phyloP scores from a whole-genome alignment of 2,113 vertebrate genomes.

The Anolis carolinensis region DNA sequence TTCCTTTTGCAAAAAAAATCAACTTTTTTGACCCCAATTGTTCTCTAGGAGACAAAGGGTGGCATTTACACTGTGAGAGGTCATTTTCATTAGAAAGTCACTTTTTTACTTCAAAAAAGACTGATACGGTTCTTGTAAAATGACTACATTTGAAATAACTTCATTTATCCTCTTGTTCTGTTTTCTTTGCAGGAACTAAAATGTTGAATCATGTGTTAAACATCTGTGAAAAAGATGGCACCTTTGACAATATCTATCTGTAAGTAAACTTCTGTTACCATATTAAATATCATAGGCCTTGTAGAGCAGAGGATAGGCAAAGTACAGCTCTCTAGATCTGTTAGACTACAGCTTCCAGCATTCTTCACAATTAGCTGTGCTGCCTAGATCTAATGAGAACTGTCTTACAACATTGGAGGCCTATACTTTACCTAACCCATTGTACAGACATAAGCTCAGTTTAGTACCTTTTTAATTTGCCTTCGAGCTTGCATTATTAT shows the following conservation, averaged over 20 bases:
- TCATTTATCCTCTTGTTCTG: constrained; percentile 47
- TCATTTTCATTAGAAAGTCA: too few species aligned
- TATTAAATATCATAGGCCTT: background rate
- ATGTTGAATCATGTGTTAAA: constrained; percentile 99
- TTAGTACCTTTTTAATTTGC: background rate
- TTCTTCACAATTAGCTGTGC: too few species aligned
- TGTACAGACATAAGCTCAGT: background rate
- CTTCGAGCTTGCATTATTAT: background rate
- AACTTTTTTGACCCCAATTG: too few species aligned
- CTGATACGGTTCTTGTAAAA: background rate
- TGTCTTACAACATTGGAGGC: too few species aligned
- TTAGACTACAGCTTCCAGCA: too few species aligned
- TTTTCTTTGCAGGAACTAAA: constrained; percentile 89
- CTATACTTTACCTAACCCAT: background rate
- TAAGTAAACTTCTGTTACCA: constrained; percentile 77
- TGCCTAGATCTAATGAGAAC: too few species aligned
- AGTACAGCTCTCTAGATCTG: too few species aligned
- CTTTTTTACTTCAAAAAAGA: too few species aligned
- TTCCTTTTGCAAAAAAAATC: too few species aligned
- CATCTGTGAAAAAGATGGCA: constrained; percentile 99
- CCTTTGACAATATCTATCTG: constrained; percentile 99
- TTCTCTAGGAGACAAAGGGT: too few species aligned
- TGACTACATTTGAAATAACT: background rate
- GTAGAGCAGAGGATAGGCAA: too few species aligned
- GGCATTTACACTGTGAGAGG: too few species aligned